These are phyloP conservation scores for Patagioenas fasciata DNA, from an alignment of 2,113 vertebrate species.

Conservation along the genomic window DNA sequence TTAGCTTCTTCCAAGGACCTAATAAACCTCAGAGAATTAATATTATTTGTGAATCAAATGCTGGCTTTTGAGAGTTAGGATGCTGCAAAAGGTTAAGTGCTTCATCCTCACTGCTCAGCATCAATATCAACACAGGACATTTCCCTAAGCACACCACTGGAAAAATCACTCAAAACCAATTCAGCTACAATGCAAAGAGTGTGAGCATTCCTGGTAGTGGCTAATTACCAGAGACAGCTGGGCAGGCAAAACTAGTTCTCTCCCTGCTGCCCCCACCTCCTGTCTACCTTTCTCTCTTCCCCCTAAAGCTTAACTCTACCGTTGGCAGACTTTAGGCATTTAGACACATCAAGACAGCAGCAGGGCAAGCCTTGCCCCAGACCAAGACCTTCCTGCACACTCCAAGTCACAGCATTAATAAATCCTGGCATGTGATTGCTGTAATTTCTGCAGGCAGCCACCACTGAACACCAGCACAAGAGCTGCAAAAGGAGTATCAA, in stretches of 20 bases:
- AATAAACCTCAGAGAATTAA: background rate
- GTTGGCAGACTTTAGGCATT: background rate
- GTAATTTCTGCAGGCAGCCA: background rate
- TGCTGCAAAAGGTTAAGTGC: background rate
- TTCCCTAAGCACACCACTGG: rapidly evolving
- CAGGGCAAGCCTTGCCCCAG: background rate
- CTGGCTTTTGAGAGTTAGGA: background rate
- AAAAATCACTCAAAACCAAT: background rate
- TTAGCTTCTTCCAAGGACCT: background rate
- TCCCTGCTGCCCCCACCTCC: background rate
- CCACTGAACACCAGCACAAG: background rate
- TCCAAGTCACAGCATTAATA: conserved; percentile 19
- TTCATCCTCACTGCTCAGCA: background rate
- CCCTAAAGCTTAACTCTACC: background rate
- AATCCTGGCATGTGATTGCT: background rate
- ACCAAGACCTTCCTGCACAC: background rate
- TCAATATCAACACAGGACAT: background rate
- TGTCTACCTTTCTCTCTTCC: background rate
- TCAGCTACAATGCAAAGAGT: background rate
- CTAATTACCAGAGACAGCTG: background rate
- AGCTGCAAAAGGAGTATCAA: background rate
- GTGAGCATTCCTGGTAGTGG: background rate
- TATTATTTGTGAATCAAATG: background rate
- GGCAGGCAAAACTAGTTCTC: background rate
- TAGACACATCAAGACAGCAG: conserved; percentile 5